Conservation (phyloP, 1,140 invertebrate genomes). For the Caenorhabditis tropicalis region DNA sequence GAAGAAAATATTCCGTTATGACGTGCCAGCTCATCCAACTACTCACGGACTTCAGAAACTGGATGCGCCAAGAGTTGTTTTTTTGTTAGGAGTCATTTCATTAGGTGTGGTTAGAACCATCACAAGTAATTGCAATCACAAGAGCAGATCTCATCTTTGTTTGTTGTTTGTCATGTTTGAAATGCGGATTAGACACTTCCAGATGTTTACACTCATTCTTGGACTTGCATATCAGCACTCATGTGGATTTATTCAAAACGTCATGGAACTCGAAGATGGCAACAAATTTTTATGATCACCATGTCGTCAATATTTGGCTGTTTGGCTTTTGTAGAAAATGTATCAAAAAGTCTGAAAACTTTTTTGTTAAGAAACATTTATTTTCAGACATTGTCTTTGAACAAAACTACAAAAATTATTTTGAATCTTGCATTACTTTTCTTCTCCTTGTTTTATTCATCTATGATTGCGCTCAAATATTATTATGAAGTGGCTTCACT, state of each 20-base stretch:
- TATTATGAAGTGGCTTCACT: neutral
- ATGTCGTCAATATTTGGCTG: neutral
- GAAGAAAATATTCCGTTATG: neutral
- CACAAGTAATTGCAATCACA: neutral
- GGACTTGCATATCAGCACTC: neutral
- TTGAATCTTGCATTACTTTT: neutral
- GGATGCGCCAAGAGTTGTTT: neutral
- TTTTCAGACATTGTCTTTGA: neutral
- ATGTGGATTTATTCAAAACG: neutral
- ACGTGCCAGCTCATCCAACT: neutral
- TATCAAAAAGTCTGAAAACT: neutral
- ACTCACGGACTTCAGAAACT: neutral
- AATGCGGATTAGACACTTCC: no score
- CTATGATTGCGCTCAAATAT: neutral
- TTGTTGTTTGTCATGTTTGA: no score
- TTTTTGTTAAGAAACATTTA: neutral
- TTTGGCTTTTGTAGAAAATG: neutral
- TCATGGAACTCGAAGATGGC: neutral
- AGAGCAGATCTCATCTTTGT: neutral
- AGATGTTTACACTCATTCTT: neutral
- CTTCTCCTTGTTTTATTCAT: neutral
- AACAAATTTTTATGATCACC: neutral
- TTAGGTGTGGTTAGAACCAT: neutral
- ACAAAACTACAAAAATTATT: neutral
- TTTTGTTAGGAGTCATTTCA: neutral